These are phyloP conservation scores for Adelosebastes latens DNA, from an alignment of 2,797 vertebrate species.

Conservation along the genomic window DNA sequence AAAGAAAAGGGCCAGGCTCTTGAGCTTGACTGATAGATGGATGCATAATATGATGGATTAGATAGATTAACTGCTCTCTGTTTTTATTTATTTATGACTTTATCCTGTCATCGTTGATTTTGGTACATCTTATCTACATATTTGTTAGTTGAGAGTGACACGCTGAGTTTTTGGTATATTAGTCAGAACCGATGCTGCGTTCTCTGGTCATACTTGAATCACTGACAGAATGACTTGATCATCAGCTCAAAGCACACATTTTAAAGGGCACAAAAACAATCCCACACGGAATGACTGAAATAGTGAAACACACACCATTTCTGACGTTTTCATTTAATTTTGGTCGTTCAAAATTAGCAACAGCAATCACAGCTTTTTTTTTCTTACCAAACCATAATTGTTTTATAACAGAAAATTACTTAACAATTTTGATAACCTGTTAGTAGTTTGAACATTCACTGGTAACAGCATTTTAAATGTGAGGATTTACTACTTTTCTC, in stretches of 20 bases:
- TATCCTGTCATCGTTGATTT: background rate
- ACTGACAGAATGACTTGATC: background rate
- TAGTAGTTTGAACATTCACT: background rate
- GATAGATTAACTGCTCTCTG: background rate
- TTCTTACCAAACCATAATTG: background rate
- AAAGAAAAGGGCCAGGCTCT: background rate
- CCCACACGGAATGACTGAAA: background rate
- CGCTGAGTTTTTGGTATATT: background rate
- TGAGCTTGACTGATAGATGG: background rate
- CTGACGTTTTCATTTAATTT: background rate
- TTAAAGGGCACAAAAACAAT: background rate
- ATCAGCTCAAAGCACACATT: background rate
- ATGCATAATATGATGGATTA: background rate
- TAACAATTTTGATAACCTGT: background rate
- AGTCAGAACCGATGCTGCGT: conserved; percentile 25
- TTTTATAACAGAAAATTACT: background rate
- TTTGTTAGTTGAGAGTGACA: background rate
- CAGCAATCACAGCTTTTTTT: background rate
- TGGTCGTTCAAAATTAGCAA: background rate
- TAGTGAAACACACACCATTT: background rate
- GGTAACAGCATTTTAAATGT: background rate
- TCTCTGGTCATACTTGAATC: conserved; percentile 13
- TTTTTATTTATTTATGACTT: background rate
- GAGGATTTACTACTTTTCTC: background rate
- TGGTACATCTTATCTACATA: too few species aligned